Percentiles rank a stretch among this genome's conserved stretches.
phyloP scores from a whole-genome alignment of 2,797 vertebrate genomes.

The Sebastes hubbsi region DNA sequence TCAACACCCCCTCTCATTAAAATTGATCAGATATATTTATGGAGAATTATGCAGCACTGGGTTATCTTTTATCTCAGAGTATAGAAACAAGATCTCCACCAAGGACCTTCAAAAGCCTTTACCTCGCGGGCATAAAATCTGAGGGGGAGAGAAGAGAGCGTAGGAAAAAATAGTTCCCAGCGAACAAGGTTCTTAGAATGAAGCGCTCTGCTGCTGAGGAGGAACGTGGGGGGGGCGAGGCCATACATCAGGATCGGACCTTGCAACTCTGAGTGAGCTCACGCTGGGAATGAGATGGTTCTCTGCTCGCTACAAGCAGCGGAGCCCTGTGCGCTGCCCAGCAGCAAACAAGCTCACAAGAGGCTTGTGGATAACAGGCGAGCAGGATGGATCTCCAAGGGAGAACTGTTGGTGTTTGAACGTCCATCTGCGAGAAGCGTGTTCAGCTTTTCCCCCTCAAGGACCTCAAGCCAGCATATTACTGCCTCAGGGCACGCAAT shows the following conservation, averaged over 20 bases:
- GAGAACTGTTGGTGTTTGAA: conserved; percentile 36
- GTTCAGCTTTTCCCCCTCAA: conserved; percentile 47
- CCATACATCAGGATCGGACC: conserved; percentile 28
- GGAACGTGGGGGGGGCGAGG: background rate
- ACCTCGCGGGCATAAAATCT: conserved; percentile 43
- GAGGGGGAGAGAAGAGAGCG: background rate
- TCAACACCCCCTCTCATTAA: conserved; percentile 51
- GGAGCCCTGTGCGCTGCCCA: conserved; percentile 8
- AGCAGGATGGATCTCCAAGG: conserved; percentile 38
- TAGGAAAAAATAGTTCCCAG: conserved; percentile 13
- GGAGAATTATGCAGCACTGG: conserved; percentile 63
- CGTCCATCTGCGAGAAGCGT: conserved; percentile 33
- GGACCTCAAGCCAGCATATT: conserved; percentile 43
- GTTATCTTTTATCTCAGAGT: conserved; percentile 55
- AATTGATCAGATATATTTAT: conserved; percentile 65
- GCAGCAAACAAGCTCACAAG: conserved; percentile 45
- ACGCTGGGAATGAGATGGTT: conserved; percentile 24
- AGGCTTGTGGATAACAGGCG: conserved; percentile 38
- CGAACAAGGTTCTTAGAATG: conserved; percentile 20
- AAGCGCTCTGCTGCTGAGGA: conserved; percentile 27
- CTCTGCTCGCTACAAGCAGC: conserved; percentile 33
- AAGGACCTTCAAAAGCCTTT: conserved; percentile 37
- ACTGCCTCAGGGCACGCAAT: conserved; percentile 32
- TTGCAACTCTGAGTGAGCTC: conserved; percentile 39
- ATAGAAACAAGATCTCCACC: conserved; percentile 50